A percentile compares a stretch with the other conserved stretches of the same genome.
These are phyloP conservation scores for Tromatobia lineatoria DNA, from an alignment of 2,888 invertebrate species.

Conservation along the genomic window DNA sequence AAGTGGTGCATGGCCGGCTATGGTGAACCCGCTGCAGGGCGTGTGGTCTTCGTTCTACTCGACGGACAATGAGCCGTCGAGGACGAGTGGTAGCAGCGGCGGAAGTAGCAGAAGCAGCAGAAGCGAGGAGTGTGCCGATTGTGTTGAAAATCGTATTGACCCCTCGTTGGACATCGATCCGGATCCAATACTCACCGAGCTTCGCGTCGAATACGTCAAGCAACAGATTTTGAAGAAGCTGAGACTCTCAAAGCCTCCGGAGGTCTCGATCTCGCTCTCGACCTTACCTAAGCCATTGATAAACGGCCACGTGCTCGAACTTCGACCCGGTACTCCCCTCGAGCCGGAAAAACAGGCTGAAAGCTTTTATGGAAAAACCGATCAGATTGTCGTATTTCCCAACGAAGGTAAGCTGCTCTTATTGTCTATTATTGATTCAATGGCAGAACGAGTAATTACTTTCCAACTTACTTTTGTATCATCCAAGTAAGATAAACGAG, in stretches of 20 bases:
- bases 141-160: constrained; percentile 78
- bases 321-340: constrained; percentile 86
- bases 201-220: constrained; percentile 93
- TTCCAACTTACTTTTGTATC: not conserved
- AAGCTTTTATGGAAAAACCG: constrained; percentile 94
- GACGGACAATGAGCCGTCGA: constrained; percentile 60
- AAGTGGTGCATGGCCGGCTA: constrained; percentile 73
- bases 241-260: constrained; percentile 91
- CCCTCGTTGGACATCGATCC: constrained; percentile 75
- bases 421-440: not conserved
- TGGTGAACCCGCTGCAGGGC: constrained; percentile 78
- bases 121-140: constrained; percentile 75
- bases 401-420: constrained; percentile 88
- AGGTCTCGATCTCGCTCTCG: constrained; percentile 88
- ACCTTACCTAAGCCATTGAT: constrained; percentile 92
- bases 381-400: constrained; percentile 93
- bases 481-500: no score
- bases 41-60: constrained; percentile 79
- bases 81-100: constrained; percentile 45
- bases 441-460: not conserved
- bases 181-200: constrained; percentile 87
- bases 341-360: constrained; percentile 89
- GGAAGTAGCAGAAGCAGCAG: constrained; percentile 8
- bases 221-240: constrained; percentile 94
- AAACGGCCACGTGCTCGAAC: constrained; percentile 89